Conservation (phyloP, 2,797 vertebrate species). For the Megaceryle alcyon region DNA sequence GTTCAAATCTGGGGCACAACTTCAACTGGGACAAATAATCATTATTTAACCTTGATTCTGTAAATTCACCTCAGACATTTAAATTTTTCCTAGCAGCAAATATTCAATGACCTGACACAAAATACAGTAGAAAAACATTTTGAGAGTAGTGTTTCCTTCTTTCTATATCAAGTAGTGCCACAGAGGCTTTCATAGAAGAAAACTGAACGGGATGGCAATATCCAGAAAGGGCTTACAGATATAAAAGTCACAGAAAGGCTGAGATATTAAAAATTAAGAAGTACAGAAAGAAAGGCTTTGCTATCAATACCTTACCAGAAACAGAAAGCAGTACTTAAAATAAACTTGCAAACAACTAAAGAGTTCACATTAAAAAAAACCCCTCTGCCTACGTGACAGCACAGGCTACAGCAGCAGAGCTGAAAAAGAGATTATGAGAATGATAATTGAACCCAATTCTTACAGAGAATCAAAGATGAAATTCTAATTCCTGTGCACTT, state of each 20-base stretch:
- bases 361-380: background rate
- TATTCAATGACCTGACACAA: constrained; percentile 50
- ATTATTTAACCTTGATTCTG: constrained; percentile 74
- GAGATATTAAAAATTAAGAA: background rate
- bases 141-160: constrained; percentile 26
- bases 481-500: background rate
- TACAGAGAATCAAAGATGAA: background rate
- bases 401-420: background rate
- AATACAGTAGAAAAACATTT: constrained; percentile 31
- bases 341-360: background rate
- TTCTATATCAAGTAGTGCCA: constrained; percentile 3
- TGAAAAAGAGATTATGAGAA: background rate
- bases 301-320: background rate
- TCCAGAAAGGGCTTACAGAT: background rate
- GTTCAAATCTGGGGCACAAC: constrained; percentile 70
- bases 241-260: background rate
- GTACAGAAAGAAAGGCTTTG: background rate
- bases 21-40: constrained; percentile 71
- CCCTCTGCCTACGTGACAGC: background rate
- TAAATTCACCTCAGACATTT: constrained; percentile 67
- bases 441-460: background rate
- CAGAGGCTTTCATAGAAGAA: constrained; percentile 8
- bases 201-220: constrained; percentile 42
- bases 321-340: background rate
- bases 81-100: constrained; percentile 41